These are phyloP conservation scores for Myotis yumanensis DNA, from an alignment of 2,113 vertebrate species.

Conservation along the genomic window DNA sequence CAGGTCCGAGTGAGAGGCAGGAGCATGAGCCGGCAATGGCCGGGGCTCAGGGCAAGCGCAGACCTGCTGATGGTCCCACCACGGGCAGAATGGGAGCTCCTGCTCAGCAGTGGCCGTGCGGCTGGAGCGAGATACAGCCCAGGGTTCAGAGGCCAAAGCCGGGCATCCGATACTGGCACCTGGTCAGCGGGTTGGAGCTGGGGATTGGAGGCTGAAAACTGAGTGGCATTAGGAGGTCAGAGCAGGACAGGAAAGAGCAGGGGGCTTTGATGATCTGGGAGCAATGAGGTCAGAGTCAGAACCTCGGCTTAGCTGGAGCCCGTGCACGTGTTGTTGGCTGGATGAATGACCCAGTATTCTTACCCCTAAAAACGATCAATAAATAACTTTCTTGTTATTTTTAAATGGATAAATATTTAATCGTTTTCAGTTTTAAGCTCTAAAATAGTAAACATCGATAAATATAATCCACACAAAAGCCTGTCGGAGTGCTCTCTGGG, in stretches of 20 bases:
- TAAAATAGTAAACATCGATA: neutral
- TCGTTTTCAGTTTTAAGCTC: constrained; percentile 14
- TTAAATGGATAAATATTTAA: constrained; percentile 5
- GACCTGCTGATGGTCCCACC: neutral
- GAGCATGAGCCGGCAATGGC: neutral
- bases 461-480: neutral
- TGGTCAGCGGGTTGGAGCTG: neutral
- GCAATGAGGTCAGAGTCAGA: neutral
- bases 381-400: neutral
- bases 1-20: neutral
- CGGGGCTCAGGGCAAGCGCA: too few relatives aligned
- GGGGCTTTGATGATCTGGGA: neutral
- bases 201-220: neutral
- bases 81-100: neutral
- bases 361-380: neutral
- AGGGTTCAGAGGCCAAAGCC: neutral
- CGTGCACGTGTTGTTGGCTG: rapidly evolving
- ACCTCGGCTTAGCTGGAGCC: neutral
- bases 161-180: neutral
- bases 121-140: neutral
- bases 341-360: neutral
- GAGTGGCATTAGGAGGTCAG: neutral
- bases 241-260: neutral
- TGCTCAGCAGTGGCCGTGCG: rapidly evolving
- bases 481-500: neutral